These are phyloP conservation scores for Azorinus chamasolen DNA, from an alignment of 2,888 invertebrate species.

Conservation along the genomic window DNA sequence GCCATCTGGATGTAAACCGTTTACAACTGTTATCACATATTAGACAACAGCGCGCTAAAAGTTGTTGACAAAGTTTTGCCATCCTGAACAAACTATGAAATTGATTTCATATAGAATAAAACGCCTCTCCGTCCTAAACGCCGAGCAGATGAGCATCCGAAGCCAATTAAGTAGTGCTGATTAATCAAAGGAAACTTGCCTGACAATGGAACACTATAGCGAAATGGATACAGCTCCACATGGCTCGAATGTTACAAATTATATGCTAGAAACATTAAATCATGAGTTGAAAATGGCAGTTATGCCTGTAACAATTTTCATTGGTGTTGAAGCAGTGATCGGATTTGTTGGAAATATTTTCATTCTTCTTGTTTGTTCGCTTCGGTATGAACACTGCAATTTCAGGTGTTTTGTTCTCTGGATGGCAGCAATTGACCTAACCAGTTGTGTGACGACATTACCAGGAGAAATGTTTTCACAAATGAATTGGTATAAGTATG, in stretches of 20 bases:
- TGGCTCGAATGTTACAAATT: background rate
- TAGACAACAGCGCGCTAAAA: no score
- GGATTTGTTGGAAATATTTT: constrained; percentile 52
- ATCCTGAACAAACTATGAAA: no score
- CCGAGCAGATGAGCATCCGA: no score
- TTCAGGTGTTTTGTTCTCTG: constrained; percentile 52
- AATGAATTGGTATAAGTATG: constrained; percentile 33
- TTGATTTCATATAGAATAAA: no score
- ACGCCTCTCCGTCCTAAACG: no score
- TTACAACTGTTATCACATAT: no score
- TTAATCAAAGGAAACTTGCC: no score
- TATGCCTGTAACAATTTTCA: constrained; percentile 55
- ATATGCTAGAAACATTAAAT: constrained; percentile 17
- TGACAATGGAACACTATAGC: no score
- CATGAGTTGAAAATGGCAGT: constrained; percentile 35
- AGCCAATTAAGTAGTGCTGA: no score
- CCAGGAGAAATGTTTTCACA: constrained; percentile 41
- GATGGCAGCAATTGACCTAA: constrained; percentile 39
- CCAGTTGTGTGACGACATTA: constrained; percentile 36
- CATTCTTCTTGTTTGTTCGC: constrained; percentile 39
- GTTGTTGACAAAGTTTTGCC: no score
- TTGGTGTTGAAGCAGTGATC: constrained; percentile 39
- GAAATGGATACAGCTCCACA: background rate
- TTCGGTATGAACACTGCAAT: constrained; percentile 30
- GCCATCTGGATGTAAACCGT: no score